These are phyloP conservation scores for Smithornis capensis DNA, from an alignment of 2,113 vertebrate species.

Conservation along the genomic window DNA sequence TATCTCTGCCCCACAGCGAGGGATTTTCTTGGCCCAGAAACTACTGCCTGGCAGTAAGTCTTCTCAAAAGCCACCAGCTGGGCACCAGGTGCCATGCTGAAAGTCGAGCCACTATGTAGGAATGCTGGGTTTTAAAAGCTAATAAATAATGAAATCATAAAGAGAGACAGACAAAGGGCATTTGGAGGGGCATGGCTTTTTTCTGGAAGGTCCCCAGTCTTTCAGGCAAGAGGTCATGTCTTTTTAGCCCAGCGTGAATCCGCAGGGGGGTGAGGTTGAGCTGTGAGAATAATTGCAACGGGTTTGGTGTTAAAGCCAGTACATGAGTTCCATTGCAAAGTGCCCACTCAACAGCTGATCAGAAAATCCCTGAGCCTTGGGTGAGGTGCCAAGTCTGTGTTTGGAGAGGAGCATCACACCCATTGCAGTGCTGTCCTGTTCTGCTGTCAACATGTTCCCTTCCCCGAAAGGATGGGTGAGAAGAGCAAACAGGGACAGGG, in stretches of 20 bases:
- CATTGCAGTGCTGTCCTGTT: background rate
- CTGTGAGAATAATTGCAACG: slow-evolving; percentile 70
- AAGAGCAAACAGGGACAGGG: background rate
- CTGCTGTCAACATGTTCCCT: background rate
- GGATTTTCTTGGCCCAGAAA: background rate
- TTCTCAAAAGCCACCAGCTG: background rate
- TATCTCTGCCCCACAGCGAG: background rate
- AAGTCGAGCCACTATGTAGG: background rate
- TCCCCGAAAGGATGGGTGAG: accelerated
- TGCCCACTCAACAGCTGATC: slow-evolving; percentile 47
- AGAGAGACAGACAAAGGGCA: background rate
- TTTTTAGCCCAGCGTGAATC: slow-evolving; percentile 51
- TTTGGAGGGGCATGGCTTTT: background rate
- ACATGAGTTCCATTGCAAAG: slow-evolving; percentile 65
- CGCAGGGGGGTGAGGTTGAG: background rate
- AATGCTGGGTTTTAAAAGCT: background rate
- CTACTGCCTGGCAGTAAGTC: background rate
- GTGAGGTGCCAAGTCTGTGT: background rate
- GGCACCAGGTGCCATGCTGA: background rate
- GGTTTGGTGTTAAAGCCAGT: slow-evolving; percentile 70
- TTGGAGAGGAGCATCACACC: background rate
- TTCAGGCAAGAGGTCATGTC: background rate
- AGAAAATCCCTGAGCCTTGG: background rate
- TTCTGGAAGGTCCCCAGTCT: background rate
- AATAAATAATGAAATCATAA: background rate